A percentile compares a stretch with the other conserved stretches of the same genome.
phyloP scores from a whole-genome alignment of 2,888 invertebrate species.

The Hypselothyrea guttata region DNA sequence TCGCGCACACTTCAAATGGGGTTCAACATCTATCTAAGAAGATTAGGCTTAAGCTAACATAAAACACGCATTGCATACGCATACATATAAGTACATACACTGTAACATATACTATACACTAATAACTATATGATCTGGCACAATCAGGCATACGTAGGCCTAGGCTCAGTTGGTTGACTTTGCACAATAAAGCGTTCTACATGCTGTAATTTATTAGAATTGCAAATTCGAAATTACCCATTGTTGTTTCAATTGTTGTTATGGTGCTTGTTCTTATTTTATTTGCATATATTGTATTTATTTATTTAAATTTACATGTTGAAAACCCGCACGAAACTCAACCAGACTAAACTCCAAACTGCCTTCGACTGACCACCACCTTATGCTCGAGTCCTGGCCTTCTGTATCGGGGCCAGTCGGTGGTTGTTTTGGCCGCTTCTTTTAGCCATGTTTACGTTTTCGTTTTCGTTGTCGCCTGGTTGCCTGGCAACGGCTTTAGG shows the following conservation, averaged over 20 bases:
- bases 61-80: constrained; percentile 25
- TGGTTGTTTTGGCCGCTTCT: constrained; percentile 69
- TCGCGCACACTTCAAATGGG: constrained; percentile 58
- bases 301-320: neutral
- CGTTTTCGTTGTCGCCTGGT: constrained; percentile 40
- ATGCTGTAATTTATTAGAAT: constrained; percentile 20
- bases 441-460: constrained; percentile 30
- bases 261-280: constrained; percentile 10
- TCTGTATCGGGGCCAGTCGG: constrained; percentile 33
- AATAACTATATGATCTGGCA: constrained; percentile 23
- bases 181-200: constrained; percentile 37
- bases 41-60: constrained; percentile 58
- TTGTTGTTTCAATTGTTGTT: constrained; percentile 26
- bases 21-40: constrained; percentile 73
- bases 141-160: constrained; percentile 22
- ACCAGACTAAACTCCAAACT: too few species aligned
- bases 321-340: constrained; percentile 9
- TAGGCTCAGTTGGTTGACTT: constrained; percentile 40
- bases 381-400: constrained; percentile 14
- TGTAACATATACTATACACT: neutral
- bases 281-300: constrained; percentile 3
- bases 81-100: constrained; percentile 8
- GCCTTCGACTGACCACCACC: constrained; percentile 47
- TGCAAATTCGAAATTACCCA: constrained; percentile 42
- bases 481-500: constrained; percentile 66